Evolutionary conservation across 2,888 invertebrate genomes (phyloP).

Genomic region (Tortricodes alternella): DNA sequence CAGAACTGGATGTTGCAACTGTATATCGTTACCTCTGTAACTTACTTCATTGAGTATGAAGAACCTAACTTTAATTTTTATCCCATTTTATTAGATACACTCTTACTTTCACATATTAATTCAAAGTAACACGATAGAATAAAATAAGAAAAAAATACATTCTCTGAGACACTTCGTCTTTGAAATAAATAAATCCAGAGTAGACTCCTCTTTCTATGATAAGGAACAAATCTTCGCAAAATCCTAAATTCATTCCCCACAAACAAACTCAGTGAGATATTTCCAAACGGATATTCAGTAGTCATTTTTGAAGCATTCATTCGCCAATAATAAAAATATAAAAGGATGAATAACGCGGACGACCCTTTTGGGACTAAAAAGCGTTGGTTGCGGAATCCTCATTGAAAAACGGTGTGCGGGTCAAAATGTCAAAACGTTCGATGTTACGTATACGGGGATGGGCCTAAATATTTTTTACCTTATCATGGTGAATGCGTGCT

Average conservation of each 20-base stretch:
- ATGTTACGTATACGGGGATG: constrained; percentile 41
- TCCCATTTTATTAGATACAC: neutral
- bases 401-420: constrained; percentile 69
- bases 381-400: constrained; percentile 57
- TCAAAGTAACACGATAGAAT: too few relatives aligned
- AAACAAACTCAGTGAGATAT: constrained; percentile 43
- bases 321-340: constrained; percentile 70
- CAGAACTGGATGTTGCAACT: too few relatives aligned
- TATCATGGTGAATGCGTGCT: neutral
- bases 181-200: too few relatives aligned
- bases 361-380: constrained; percentile 70
- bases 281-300: constrained; percentile 64
- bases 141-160: too few relatives aligned
- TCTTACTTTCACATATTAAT: neutral
- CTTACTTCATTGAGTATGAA: too few relatives aligned
- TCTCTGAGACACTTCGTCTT: too few relatives aligned
- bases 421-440: constrained; percentile 60
- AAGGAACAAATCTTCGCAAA: neutral
- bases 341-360: constrained; percentile 64
- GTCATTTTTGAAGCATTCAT: constrained; percentile 64
- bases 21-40: too few relatives aligned
- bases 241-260: constrained; percentile 12
- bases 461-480: constrained; percentile 35
- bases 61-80: too few relatives aligned
- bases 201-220: too few relatives aligned